Evolutionary conservation across 2,797 vertebrate genomes (phyloP), one percentile per base, ranked within the genome.

Genomic region (Sciaenops ocellatus): DNA sequence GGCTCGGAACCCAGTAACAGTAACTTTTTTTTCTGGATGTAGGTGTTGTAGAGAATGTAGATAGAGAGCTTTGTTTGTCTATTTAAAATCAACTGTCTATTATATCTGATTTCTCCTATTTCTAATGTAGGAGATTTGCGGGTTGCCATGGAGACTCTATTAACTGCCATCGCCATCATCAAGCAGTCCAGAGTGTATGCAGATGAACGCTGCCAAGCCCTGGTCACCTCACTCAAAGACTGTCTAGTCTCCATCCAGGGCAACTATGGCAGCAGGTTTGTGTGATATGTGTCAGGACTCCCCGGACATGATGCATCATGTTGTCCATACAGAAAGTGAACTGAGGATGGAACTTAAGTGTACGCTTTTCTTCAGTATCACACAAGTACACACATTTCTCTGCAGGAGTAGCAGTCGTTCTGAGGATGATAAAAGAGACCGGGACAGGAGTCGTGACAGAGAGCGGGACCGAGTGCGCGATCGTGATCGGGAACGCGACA

Each of bases 121-220:
- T 1, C 34, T 69, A 3, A 24, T 76, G 5, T 90, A 98, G 98
- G 97, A 41, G 97, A 99, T 78, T 94, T 97, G 84, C 94, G 94
- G 17, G 95, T 96, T 0, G 96, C 98, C n/a, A 98, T 98, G 78
- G 98, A 99, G 94, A 99, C 98, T 0, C 94, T 98, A 64, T 94
- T 98, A 75, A 99, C 97, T 0, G 97, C 98, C 78, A 98, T 98
- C 28, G 97, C 97, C 0, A 96, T 99, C 80, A 98, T 99, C 90
- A 99, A 98, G 86, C 97, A 99, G 94, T 99, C 98, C 7, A 96
- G 96, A 18, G 97, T 98, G 6, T 97, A 95, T 56, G 93, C 87
- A 10, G 97, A 99, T 22, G 97, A 98, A 80, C 96, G 97, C 15
- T 99, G 98, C 91, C 95, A 96, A 56, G 96, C 97, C 70, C 95